phyloP scores from a whole-genome alignment of 2,113 vertebrate genomes.

The Hemibagrus wyckioides region DNA sequence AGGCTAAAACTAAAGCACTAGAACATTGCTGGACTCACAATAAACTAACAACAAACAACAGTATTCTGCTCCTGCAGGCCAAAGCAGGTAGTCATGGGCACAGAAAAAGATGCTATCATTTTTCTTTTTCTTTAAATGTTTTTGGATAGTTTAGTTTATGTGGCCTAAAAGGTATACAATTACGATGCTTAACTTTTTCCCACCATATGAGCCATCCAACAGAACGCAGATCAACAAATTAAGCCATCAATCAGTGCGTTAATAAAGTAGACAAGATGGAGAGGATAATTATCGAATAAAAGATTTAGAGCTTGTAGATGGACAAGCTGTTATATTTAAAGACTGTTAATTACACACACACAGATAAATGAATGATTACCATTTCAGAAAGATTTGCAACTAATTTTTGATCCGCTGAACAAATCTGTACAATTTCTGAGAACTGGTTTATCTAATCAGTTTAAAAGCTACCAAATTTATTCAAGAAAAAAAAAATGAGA shows the following conservation, averaged over 20 bases:
- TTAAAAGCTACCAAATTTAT: background rate
- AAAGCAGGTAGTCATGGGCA: background rate
- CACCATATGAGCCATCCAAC: background rate
- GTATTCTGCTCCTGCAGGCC: background rate
- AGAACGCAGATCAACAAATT: background rate
- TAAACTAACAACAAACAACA: background rate
- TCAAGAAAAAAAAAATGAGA: too few relatives aligned
- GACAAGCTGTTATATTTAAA: background rate
- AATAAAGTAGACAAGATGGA: background rate
- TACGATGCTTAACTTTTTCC: background rate
- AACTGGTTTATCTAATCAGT: background rate
- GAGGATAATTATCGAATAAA: background rate
- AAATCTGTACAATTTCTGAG: background rate
- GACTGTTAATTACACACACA: background rate
- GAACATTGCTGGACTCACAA: background rate
- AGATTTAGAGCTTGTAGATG: background rate
- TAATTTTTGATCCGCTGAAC: background rate
- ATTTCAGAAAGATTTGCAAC: too few relatives aligned
- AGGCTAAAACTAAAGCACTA: constrained; percentile 10
- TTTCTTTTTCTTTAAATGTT: background rate
- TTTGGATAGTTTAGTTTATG: background rate
- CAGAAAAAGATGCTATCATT: background rate
- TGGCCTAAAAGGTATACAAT: background rate
- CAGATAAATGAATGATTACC: background rate
- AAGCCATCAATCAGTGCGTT: background rate